Percentiles rank a stretch among this genome's conserved stretches.
Evolutionary conservation across 2,113 vertebrate species (phyloP).

Genomic region (Callipepla californica): DNA sequence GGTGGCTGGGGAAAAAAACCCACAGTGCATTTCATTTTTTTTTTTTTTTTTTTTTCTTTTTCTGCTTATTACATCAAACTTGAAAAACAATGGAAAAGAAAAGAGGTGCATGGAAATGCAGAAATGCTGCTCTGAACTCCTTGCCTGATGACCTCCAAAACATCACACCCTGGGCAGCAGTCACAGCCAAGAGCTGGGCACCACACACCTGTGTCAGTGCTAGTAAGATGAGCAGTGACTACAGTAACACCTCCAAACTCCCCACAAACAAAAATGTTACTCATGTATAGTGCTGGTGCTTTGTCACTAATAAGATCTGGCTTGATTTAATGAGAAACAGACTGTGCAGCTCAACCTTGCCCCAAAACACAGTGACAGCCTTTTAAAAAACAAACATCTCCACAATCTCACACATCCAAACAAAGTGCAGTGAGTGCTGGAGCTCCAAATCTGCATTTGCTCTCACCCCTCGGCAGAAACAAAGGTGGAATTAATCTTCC

Average conservation of each 20-base stretch:
- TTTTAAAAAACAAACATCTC: not conserved
- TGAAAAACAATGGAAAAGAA: no score
- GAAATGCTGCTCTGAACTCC: not conserved
- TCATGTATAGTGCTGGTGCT: not conserved
- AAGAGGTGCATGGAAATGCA: not conserved
- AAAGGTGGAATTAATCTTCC: not conserved
- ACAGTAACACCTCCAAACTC: not conserved
- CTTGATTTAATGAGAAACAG: not conserved
- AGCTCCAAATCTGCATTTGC: not conserved
- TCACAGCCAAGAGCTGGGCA: not conserved
- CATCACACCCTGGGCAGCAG: rapidly evolving
- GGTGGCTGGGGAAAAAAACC: not conserved
- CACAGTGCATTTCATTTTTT: not conserved
- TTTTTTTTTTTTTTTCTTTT: no score
- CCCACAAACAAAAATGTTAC: not conserved
- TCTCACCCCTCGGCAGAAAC: not conserved
- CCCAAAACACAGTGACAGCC: not conserved
- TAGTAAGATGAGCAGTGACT: not conserved
- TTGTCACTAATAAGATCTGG: not conserved
- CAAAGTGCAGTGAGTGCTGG: rapidly evolving
- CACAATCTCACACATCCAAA: rapidly evolving
- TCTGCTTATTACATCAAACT: no score
- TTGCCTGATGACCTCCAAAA: not conserved
- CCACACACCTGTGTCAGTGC: not conserved
- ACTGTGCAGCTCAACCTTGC: not conserved